A percentile compares a stretch with the other conserved stretches of the same genome.
phyloP scores from a whole-genome alignment of 1,140 invertebrate species.

The Trissolcus basalis region DNA sequence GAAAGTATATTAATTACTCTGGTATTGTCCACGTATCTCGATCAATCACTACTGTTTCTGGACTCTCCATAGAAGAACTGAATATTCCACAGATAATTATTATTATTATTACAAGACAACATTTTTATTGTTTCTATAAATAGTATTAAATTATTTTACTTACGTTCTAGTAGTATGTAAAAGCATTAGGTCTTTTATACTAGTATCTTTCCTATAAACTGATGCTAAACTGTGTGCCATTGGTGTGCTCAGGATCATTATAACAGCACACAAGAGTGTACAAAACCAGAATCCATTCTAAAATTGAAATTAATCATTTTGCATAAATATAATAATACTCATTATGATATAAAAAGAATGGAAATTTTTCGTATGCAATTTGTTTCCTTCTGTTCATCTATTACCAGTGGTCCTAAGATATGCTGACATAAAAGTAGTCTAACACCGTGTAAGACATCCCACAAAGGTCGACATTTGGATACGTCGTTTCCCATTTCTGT shows the following conservation, averaged over 20 bases:
- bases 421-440: slow-evolving; percentile 82
- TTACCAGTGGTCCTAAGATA: slow-evolving; percentile 82
- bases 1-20: slow-evolving; percentile 59
- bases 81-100: no score
- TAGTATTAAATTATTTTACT: slow-evolving; percentile 49
- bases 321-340: no score
- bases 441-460: slow-evolving; percentile 81
- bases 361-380: no score
- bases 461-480: slow-evolving; percentile 83
- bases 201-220: slow-evolving; percentile 63
- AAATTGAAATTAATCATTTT: slow-evolving; percentile 44
- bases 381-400: neutral
- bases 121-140: no score
- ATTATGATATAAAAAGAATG: no score
- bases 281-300: slow-evolving; percentile 80
- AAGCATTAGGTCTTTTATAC: slow-evolving; percentile 57
- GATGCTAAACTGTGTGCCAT: slow-evolving; percentile 69
- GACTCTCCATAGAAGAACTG: slow-evolving; percentile 62
- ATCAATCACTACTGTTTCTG: slow-evolving; percentile 66
- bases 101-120: no score
- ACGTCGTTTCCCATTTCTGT: slow-evolving; percentile 79
- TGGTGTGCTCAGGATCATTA: slow-evolving; percentile 72
- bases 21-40: slow-evolving; percentile 67
- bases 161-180: slow-evolving; percentile 65
- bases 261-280: slow-evolving; percentile 67